phyloP scores from a whole-genome alignment of 2,797 vertebrate species.

The Nyctalus aviator region DNA sequence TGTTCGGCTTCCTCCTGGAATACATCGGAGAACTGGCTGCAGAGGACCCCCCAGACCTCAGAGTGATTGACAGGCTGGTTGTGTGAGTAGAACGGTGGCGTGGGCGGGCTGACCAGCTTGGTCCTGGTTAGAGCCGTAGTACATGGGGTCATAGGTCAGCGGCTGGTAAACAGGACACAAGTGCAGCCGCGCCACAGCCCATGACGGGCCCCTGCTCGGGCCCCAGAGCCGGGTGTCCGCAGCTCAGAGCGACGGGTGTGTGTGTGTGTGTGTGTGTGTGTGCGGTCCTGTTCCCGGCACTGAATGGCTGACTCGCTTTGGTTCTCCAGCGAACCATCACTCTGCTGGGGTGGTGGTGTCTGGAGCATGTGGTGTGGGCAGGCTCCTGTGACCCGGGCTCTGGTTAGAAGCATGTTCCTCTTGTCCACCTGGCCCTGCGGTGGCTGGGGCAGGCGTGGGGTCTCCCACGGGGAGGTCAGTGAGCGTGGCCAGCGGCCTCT shows the following conservation, averaged over 20 bases:
- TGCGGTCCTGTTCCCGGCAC: accelerated
- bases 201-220: not conserved
- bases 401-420: no score
- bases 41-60: constrained; percentile 90
- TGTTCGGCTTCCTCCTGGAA: constrained; percentile 95
- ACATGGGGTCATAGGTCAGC: not conserved
- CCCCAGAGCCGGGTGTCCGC: no score
- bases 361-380: accelerated
- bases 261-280: no score
- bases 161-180: accelerated
- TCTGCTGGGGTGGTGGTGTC: not conserved
- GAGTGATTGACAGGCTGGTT: constrained; percentile 90
- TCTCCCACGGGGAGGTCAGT: accelerated
- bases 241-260: no score
- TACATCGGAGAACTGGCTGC: constrained; percentile 93
- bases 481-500: accelerated
- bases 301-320: accelerated
- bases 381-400: not conserved
- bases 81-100: constrained; percentile 88
- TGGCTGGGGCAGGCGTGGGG: no score
- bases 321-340: accelerated
- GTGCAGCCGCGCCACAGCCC: no score
- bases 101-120: not conserved
- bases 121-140: not conserved
- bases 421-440: accelerated